Conservation (phyloP, 2,113 vertebrate genomes). For the Suncus etruscus region DNA sequence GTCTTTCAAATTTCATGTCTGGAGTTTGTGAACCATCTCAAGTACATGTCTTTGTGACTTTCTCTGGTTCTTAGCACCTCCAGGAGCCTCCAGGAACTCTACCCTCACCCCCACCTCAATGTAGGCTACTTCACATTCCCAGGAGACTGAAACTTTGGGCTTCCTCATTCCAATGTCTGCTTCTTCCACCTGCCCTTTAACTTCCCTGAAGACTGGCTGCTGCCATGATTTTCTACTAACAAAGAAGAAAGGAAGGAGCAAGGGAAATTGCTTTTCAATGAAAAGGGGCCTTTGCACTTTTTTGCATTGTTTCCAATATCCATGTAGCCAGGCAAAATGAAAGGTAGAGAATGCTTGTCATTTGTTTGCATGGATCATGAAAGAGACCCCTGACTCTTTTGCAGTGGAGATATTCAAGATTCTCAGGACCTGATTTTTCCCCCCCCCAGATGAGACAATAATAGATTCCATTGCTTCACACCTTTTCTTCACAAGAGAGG, state of each 20-base stretch:
- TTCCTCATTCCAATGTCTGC: background rate
- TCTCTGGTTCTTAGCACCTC: background rate
- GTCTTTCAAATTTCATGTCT: background rate
- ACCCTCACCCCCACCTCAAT: background rate
- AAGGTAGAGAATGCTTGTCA: background rate
- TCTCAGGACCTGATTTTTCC: background rate
- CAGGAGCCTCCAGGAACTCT: no score
- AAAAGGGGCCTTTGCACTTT: background rate
- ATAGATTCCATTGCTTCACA: background rate
- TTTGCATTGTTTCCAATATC: background rate
- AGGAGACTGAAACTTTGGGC: background rate
- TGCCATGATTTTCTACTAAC: conserved; percentile 22
- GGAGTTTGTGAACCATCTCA: background rate
- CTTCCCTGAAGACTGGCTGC: background rate
- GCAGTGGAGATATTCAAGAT: background rate
- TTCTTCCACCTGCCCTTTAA: conserved; percentile 5
- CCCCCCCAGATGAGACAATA: background rate
- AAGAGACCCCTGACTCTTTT: background rate
- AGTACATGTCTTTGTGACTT: background rate
- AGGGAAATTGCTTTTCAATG: background rate
- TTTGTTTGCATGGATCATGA: background rate
- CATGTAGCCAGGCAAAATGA: background rate
- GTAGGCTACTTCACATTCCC: background rate
- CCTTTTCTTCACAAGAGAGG: background rate
- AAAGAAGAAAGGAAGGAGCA: conserved; percentile 13